Evolutionary conservation across 2,797 vertebrate species (phyloP).

Genomic region (Tenualosa ilisha): DNA sequence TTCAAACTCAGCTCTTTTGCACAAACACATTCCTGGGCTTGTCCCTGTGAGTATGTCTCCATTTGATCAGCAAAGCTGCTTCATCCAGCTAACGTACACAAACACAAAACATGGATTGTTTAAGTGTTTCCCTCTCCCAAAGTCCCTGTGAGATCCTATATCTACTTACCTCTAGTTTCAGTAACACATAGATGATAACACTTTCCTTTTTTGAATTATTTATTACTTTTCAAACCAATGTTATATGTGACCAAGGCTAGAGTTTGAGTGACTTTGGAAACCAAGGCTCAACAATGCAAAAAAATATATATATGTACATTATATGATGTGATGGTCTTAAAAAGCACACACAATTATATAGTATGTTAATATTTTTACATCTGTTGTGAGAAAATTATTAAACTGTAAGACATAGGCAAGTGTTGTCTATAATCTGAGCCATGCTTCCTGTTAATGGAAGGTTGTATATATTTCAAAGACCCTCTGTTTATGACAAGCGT

Average conservation of each 20-base stretch:
- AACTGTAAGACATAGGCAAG: background rate
- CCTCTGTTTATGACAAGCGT: conserved; percentile 12
- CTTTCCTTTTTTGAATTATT: no score
- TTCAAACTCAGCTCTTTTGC: conserved; percentile 20
- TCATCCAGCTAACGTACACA: background rate
- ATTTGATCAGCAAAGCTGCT: conserved; percentile 4
- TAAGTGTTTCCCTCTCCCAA: background rate
- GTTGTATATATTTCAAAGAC: conserved; percentile 4
- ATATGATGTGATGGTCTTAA: background rate
- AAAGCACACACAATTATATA: background rate
- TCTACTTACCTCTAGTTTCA: background rate
- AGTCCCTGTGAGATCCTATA: background rate
- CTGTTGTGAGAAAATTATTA: background rate
- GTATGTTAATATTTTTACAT: no score
- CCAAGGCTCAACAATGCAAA: no score
- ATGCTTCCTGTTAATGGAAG: background rate
- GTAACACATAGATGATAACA: background rate
- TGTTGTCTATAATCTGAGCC: background rate
- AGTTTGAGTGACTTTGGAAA: no score
- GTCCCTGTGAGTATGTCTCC: background rate
- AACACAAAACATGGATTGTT: background rate
- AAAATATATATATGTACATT: background rate
- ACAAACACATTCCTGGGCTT: conserved; percentile 12
- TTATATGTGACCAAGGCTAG: no score
- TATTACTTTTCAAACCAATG: background rate